A percentile compares a stretch with the other conserved stretches of the same genome.
These are phyloP conservation scores for Burhinus oedicnemus DNA, from an alignment of 2,113 vertebrate genomes.

Conservation along the genomic window DNA sequence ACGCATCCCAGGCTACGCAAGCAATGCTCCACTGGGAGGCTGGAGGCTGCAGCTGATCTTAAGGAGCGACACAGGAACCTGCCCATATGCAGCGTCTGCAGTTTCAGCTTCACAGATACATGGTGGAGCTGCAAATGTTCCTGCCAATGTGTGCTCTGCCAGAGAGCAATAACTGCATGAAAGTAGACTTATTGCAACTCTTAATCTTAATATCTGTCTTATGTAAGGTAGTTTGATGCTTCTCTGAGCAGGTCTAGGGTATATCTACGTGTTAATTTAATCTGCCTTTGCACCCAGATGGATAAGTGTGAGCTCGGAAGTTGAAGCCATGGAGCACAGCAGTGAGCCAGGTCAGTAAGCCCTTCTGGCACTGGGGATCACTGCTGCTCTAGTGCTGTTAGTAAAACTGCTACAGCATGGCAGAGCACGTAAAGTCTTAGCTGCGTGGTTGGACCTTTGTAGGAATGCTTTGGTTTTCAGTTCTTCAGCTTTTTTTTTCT, in stretches of 20 bases:
- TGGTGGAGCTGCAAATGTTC: neutral
- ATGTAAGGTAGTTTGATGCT: neutral
- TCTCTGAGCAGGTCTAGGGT: neutral
- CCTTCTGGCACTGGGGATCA: too few species aligned
- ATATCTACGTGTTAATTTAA: neutral
- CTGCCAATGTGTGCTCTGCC: neutral
- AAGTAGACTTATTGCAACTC: neutral
- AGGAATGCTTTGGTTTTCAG: neutral
- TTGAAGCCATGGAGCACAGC: neutral
- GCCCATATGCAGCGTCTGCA: accelerated
- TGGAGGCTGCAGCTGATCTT: neutral
- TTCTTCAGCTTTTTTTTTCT: neutral
- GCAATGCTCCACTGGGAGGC: accelerated
- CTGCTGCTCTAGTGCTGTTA: neutral
- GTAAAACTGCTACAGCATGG: neutral
- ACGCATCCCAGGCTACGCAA: accelerated
- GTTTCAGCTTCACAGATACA: neutral
- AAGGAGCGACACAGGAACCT: neutral
- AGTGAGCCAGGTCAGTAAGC: neutral
- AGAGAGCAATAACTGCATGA: neutral
- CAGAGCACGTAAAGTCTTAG: neutral
- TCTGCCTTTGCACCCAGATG: neutral
- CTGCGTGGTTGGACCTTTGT: neutral
- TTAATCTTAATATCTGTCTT: neutral
- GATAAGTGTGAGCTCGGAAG: neutral